These are phyloP conservation scores for Drosophila tanythrix DNA, from an alignment of 2,888 invertebrate species.

Conservation along the genomic window DNA sequence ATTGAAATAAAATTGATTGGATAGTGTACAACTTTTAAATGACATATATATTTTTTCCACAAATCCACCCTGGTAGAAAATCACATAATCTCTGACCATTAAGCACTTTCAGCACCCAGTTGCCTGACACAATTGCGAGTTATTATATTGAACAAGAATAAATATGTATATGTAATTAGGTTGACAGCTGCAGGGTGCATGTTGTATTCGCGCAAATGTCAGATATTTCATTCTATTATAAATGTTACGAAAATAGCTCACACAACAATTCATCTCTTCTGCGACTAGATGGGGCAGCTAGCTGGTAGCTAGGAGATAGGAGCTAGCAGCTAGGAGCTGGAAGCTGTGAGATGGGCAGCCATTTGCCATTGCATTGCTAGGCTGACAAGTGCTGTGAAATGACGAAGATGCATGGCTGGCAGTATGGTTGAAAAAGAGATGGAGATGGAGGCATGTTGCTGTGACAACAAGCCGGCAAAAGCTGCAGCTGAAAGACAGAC, in stretches of 20 bases:
- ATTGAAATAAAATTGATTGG: not conserved
- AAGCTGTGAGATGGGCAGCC: constrained; percentile 20
- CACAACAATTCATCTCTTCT: constrained; percentile 47
- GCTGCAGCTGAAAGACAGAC: constrained; percentile 53
- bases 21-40: not conserved
- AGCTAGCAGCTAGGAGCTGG: not conserved
- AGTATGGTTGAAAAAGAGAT: constrained; percentile 16
- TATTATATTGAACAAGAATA: constrained; percentile 2
- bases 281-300: not conserved
- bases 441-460: constrained; percentile 54
- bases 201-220: constrained; percentile 28
- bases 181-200: constrained; percentile 19
- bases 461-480: constrained; percentile 64
- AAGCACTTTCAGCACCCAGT: not conserved
- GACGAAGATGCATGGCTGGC: constrained; percentile 74
- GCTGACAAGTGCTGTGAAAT: constrained; percentile 75
- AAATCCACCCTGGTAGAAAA: not conserved
- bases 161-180: constrained; percentile 30
- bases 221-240: constrained; percentile 44
- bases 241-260: constrained; percentile 36
- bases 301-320: not conserved
- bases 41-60: not conserved
- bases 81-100: not conserved
- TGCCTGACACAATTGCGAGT: not conserved
- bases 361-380: constrained; percentile 64